Base-by-base conservation (phyloP, 2,888 invertebrate genomes). In the Cosmopolites sordidus region DNA sequence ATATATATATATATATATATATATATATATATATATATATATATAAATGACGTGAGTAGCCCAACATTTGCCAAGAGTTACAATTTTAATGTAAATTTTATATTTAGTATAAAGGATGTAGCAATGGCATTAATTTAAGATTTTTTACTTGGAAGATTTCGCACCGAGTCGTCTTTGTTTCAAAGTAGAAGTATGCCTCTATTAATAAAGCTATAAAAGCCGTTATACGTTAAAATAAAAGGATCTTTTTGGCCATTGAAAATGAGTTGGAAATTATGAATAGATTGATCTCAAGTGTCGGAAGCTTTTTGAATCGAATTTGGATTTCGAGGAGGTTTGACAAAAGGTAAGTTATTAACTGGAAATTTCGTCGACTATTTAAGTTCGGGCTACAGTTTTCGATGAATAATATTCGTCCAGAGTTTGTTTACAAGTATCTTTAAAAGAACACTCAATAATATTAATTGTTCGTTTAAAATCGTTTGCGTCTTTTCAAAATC, bases 161-260 rank as follows among this genome's bases (percentile, higher is more conserved):
- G 12, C 33, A 5, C 33, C 33, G 33, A 22, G 22, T 27, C 12
- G 2, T 33, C 33, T 33, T 33, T 33, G 33, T 33, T 33, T 12
- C 33, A 33, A 33, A 33, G n/a, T 33, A 33, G 11, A 33, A 33
- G 33, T 33, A 33, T 33, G 11, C 8, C 33, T 11, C 33, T 33
- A 33, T 33, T 33, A 33, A 33, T 33, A 33, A 33, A 33, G 33
- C 33, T 33, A 33, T 33, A 33, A 33, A 33, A 33, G 33, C 33
- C 12, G 11, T 33, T 33, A 33, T 33, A n/a, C 33, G 33, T 33
- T 33, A 12, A 33, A 33, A 33, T 33, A 33, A 33, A 33, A 33
- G 33, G 33, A 33, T 33, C 11, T 12, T 33, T 33, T 33, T n/a
- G 12, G 33, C 12, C 33, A 33, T 33, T 9, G 33, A 33, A 33